Evolutionary conservation across 2,888 invertebrate genomes (phyloP), one percentile per base, ranked within the genome.

Genomic region (Spodoptera picta): DNA sequence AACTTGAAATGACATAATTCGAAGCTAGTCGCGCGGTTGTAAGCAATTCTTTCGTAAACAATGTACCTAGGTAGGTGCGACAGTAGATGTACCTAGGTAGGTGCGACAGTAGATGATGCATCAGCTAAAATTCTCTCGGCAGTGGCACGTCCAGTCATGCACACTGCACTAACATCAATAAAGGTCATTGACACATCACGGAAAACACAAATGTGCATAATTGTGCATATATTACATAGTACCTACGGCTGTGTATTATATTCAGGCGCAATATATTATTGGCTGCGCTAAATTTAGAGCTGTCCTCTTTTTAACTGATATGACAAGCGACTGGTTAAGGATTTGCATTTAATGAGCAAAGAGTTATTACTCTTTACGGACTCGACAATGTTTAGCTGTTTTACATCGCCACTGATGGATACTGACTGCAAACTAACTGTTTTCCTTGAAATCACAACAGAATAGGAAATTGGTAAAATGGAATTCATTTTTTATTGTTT

Each of bases 131-230:
- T 47, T 46, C 51, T 67, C 77, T 55, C 53, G 68, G 73, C 73
- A 60, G 58, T 58, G 76, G 43, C 55, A 58, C 43, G 73, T 55
- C 56, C 73, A 53, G 9, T 27, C 55, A 48, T 60, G 73, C 69
- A 23, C 77, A 77, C 62, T 75, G 74, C 80, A 76, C 58, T 78
- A 81, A 85, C 84, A 89, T 63, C 76, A 62, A 83, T 86, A 77
- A 68, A 82, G 88, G 86, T 88, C 89, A 76, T 78, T 87, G 90
- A 87, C 90, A 73, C 70, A 79, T 80, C 74, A 67, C 88, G 88
- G 88, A 88, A 88, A 84, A 86, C 72, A 57, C 46, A 64, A 53
- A 55, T 61, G 47, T 68, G 65, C 66, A 75, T 59, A 60, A 70
- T 71, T 72, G 51, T 75, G 52, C 57, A 69, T 51, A 47, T 57